Base-by-base conservation (phyloP, 2,113 vertebrate species). In the Toxostoma redivivum region DNA sequence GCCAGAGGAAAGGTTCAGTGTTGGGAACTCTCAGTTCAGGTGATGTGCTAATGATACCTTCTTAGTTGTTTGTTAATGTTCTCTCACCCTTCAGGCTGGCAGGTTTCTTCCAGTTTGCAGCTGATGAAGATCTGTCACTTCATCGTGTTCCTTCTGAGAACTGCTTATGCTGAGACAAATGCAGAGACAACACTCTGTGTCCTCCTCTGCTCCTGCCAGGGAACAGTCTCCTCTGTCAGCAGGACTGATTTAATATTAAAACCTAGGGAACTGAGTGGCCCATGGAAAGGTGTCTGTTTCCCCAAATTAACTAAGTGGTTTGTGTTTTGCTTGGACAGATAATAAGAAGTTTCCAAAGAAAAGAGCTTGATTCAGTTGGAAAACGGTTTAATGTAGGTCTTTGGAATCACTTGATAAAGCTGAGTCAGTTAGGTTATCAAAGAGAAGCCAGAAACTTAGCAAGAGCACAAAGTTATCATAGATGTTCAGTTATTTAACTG, bases 371-470 rank as follows among this genome's bases (percentile, higher is more conserved):
- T 94, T 45, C 42, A 28, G 89, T 92, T 95, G 77, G 81, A 72
- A 90, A 89, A 85, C 19, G 1, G 77, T 88, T 37, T 78, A 65
- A 92, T 81, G n/a, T 53, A 81, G 37, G 69, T 65, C 71, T 91
- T 97, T 94, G 95, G 69, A 81, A 92, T 95, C 40, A 31, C 65
- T 92, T 94, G 92, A 95, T 97, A 96, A 97, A 89, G 81, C 77
- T 76, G 70, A 84, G 86, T 38, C 95, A n/a, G 95, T 95, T 96
- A 45, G 48, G 44, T 95, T 97, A 95, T 97, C 96, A 81, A 42
- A 79, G 53, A 64, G 81, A 89, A 92, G 70, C 86, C 82, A 92
- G 91, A 88, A 56, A 64, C 65, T 37, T 44, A 44, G 53, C 28
- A 64, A 45, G 87, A 94, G 37, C 57, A 83, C 53, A 23, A 6